Evolutionary conservation across 30 jellyfish, hydroid and myxozoan genomes (phyloP).

Genomic region (Aurelia sp.): DNA sequence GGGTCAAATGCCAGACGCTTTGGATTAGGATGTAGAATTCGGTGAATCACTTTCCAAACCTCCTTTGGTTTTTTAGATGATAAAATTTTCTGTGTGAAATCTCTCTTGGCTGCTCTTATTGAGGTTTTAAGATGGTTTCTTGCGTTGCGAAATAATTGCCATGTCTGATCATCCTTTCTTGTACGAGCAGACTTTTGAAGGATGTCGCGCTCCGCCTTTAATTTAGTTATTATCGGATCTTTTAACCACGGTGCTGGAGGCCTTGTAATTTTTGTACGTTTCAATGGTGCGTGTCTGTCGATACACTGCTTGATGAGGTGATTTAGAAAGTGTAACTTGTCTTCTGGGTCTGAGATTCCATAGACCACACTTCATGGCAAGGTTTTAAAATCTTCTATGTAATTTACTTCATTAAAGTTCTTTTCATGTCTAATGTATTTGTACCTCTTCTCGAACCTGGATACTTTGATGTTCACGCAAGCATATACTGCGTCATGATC

Average conservation of each 20-base stretch:
- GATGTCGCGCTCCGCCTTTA: slow-evolving; percentile 33
- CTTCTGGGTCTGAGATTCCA: slow-evolving; percentile 65
- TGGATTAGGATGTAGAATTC: slow-evolving; percentile 37
- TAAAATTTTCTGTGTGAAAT: slow-evolving; percentile 10
- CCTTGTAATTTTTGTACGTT: slow-evolving; percentile 44
- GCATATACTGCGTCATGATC: slow-evolving; percentile 68
- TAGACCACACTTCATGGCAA: slow-evolving; percentile 63
- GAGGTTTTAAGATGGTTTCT: slow-evolving; percentile 35
- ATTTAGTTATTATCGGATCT: slow-evolving; percentile 34
- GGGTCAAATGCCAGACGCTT: slow-evolving; percentile 17
- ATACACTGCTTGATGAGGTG: slow-evolving; percentile 56
- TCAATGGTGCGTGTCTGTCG: slow-evolving; percentile 73
- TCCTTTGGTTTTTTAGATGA: slow-evolving; percentile 56
- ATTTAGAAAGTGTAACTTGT: slow-evolving; percentile 28
- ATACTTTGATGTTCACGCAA: background rate
- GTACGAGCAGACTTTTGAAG: slow-evolving; percentile 29
- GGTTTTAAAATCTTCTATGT: slow-evolving; percentile 50
- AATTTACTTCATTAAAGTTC: slow-evolving; percentile 18
- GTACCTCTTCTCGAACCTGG: slow-evolving; percentile 13
- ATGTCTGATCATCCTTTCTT: slow-evolving; percentile 43
- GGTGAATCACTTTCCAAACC: slow-evolving; percentile 62
- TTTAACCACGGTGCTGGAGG: slow-evolving; percentile 88
- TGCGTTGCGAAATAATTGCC: slow-evolving; percentile 32
- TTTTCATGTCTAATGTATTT: slow-evolving; percentile 77
- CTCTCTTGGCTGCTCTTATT: slow-evolving; percentile 30